Evolutionary conservation across 2,113 vertebrate species (phyloP).

Genomic region (Sphaerodactylus townsendi): DNA sequence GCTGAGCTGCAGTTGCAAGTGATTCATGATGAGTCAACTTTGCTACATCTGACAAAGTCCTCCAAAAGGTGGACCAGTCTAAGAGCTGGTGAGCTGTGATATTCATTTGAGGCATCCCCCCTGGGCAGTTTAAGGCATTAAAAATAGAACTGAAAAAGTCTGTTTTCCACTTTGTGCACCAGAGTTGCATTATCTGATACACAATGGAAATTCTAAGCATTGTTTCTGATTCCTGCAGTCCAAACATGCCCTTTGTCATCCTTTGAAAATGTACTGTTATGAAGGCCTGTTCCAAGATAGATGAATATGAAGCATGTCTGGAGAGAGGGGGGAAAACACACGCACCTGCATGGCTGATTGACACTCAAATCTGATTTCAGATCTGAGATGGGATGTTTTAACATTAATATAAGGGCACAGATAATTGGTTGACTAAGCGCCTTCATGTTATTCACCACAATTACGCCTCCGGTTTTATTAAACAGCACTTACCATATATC

Average conservation of each 20-base stretch:
- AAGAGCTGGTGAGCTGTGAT: not conserved
- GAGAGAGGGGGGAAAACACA: not conserved
- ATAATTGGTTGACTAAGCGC: conserved; percentile 72
- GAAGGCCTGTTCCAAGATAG: not conserved
- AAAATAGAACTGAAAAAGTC: too few species aligned
- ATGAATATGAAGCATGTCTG: not conserved
- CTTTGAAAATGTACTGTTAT: too few species aligned
- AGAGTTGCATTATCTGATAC: not conserved
- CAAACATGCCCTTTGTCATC: not conserved
- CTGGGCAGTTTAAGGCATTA: not conserved
- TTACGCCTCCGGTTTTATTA: conserved; percentile 76
- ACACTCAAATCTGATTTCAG: conserved; percentile 29
- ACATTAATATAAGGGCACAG: conserved; percentile 53
- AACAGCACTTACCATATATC: conserved; percentile 77
- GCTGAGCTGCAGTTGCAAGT: not conserved
- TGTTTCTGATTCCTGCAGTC: not conserved
- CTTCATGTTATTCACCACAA: conserved; percentile 69
- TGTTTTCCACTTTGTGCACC: too few species aligned
- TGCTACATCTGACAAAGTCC: not conserved
- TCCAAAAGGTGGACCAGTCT: not conserved
- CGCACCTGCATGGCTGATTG: not conserved
- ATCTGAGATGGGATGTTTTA: conserved; percentile 58
- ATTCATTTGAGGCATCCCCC: not conserved
- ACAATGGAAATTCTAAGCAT: too few species aligned
- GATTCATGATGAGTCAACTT: not conserved